A percentile compares a stretch with the other conserved stretches of the same genome.
Evolutionary conservation across 2,888 invertebrate genomes (phyloP).

Genomic region (Ligdia adustata): DNA sequence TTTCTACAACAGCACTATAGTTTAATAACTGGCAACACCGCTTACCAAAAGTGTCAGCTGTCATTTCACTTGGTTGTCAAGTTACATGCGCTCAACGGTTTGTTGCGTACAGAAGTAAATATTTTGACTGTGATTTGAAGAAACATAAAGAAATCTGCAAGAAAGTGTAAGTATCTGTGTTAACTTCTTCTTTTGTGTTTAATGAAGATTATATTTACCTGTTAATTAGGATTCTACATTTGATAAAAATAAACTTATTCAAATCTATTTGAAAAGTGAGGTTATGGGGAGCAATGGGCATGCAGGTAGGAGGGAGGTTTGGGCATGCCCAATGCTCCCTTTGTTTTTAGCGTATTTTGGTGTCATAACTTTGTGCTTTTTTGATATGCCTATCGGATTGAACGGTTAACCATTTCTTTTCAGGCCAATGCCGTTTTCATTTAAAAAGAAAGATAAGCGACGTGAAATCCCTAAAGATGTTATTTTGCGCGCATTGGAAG

Average conservation of each 20-base stretch:
- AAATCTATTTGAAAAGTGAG: conserved; percentile 11
- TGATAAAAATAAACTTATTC: conserved; percentile 19
- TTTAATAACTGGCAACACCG: conserved; percentile 16
- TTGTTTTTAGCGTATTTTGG: conserved; percentile 1
- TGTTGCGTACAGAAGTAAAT: conserved; percentile 27
- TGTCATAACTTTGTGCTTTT: conserved; percentile 6
- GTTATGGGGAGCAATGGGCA: conserved; percentile 16
- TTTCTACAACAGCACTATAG: conserved; percentile 13
- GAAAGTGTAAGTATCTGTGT: conserved; percentile 22
- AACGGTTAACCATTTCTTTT: conserved; percentile 12
- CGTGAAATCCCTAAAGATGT: conserved; percentile 25
- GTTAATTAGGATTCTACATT: conserved; percentile 10
- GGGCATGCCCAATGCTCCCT: conserved; percentile 1
- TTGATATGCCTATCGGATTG: conserved; percentile 4
- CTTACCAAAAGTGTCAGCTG: conserved; percentile 15
- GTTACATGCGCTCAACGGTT: conserved; percentile 10
- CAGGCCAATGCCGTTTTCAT: conserved; percentile 24
- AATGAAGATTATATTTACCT: conserved; percentile 16
- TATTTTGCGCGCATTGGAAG: conserved; percentile 15
- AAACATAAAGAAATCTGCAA: conserved; percentile 19
- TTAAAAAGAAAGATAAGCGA: conserved; percentile 17
- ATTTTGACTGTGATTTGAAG: conserved; percentile 27
- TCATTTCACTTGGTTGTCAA: conserved; percentile 19
- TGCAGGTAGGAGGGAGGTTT: conserved; percentile 10
- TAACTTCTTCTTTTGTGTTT: conserved; percentile 13